Evolutionary conservation across 2,888 invertebrate species (phyloP).

Genomic region (Chaetogeoica ovagalla): DNA sequence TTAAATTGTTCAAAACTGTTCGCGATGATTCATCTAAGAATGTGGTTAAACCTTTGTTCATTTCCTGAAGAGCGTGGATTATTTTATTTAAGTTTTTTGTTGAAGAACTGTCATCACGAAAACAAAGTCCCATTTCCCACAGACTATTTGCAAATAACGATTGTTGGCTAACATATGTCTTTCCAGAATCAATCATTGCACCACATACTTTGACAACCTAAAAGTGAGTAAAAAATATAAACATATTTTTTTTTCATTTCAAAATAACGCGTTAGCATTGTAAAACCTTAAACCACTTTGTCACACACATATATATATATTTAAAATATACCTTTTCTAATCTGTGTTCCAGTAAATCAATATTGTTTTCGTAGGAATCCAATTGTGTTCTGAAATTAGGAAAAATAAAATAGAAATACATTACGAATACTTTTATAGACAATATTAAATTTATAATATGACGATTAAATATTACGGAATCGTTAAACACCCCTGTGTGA

Average conservation of each 20-base stretch:
- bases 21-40: slow-evolving; percentile 89
- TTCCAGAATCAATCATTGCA: slow-evolving; percentile 88
- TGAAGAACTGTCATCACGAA: slow-evolving; percentile 80
- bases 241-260: background rate
- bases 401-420: background rate
- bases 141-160: slow-evolving; percentile 83
- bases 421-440: background rate
- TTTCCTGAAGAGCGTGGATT: slow-evolving; percentile 81
- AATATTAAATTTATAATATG: too few species aligned
- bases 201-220: slow-evolving; percentile 82
- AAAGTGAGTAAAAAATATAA: slow-evolving; percentile 55
- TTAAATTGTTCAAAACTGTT: slow-evolving; percentile 86
- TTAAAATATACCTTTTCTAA: slow-evolving; percentile 74
- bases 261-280: too few species aligned
- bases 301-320: too few species aligned
- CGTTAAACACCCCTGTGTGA: too few species aligned
- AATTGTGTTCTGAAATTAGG: slow-evolving; percentile 74
- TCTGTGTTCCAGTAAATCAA: slow-evolving; percentile 84
- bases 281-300: too few species aligned
- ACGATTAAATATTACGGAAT: too few species aligned
- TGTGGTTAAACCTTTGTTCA: slow-evolving; percentile 90
- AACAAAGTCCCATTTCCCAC: slow-evolving; percentile 87
- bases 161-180: slow-evolving; percentile 88
- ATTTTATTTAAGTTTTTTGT: slow-evolving; percentile 78
- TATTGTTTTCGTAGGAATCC: slow-evolving; percentile 83